These are phyloP conservation scores for Tangara arthus DNA, from an alignment of 2,797 vertebrate species.

Conservation along the genomic window DNA sequence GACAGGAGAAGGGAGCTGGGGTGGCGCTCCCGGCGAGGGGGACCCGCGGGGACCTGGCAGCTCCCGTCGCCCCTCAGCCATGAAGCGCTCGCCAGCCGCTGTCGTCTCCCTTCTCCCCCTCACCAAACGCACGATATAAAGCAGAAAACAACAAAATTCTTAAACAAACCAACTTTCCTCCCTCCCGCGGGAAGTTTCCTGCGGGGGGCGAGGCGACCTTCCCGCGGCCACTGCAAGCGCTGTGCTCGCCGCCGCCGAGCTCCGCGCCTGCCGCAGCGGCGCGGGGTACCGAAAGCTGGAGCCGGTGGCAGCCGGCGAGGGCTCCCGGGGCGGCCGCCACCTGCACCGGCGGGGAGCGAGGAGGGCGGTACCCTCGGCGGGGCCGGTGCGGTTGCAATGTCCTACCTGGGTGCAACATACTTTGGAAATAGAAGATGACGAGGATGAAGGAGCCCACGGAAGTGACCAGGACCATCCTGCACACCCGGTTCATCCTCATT, in stretches of 20 bases:
- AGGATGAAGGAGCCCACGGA: slow-evolving; percentile 96
- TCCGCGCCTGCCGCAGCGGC: neutral
- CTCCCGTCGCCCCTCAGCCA: neutral
- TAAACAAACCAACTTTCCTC: neutral
- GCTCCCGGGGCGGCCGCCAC: neutral
- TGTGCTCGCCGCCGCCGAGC: neutral
- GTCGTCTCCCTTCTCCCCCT: neutral
- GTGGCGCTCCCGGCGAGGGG: neutral
- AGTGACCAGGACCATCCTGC: slow-evolving; percentile 94
- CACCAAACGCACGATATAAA: too few relatives aligned
- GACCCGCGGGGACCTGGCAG: neutral
- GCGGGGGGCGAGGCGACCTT: neutral
- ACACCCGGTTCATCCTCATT: slow-evolving; percentile 96
- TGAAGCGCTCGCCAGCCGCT: neutral
- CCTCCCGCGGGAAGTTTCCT: neutral
- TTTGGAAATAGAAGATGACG: slow-evolving; percentile 99
- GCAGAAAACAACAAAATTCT: neutral
- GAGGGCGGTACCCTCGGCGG: neutral
- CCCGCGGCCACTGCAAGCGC: neutral
- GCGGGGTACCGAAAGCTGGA: neutral
- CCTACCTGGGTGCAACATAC: slow-evolving; percentile 99
- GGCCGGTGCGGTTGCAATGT: neutral
- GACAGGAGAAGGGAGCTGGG: too few relatives aligned
- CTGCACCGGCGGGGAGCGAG: neutral
- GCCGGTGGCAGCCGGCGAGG: neutral